A percentile compares a stretch with the other conserved stretches of the same genome.
Evolutionary conservation across 2,797 vertebrate species (phyloP).

Genomic region (Gallinago stenura): DNA sequence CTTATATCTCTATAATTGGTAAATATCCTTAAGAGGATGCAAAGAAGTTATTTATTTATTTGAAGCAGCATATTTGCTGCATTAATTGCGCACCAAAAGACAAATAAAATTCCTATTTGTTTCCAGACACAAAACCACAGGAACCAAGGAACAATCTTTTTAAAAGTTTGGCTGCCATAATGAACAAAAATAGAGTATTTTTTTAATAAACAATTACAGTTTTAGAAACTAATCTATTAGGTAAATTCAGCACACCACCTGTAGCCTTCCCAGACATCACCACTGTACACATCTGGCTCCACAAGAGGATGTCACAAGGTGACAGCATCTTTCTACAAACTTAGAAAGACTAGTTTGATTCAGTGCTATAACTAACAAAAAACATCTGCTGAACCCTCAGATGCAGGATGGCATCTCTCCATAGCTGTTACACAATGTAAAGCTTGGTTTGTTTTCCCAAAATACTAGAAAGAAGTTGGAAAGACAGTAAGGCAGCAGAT

Average conservation of each 20-base stretch:
- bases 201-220: background rate
- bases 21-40: background rate
- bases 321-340: background rate
- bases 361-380: background rate
- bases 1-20: background rate
- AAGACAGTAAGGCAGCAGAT: background rate
- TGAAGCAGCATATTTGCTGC: background rate
- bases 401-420: background rate
- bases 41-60: background rate
- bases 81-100: background rate
- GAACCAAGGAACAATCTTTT: background rate
- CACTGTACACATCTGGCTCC: fast-evolving
- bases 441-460: background rate
- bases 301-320: fast-evolving
- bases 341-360: background rate
- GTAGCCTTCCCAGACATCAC: background rate
- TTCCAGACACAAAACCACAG: background rate
- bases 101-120: background rate
- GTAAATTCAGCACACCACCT: background rate
- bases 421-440: fast-evolving
- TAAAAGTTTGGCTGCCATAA: background rate
- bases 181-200: background rate
- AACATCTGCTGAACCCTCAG: background rate
- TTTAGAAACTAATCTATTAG: background rate
- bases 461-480: background rate